These are phyloP conservation scores for Tonatia bakeri DNA, from an alignment of 2,113 vertebrate species.

Conservation along the genomic window DNA sequence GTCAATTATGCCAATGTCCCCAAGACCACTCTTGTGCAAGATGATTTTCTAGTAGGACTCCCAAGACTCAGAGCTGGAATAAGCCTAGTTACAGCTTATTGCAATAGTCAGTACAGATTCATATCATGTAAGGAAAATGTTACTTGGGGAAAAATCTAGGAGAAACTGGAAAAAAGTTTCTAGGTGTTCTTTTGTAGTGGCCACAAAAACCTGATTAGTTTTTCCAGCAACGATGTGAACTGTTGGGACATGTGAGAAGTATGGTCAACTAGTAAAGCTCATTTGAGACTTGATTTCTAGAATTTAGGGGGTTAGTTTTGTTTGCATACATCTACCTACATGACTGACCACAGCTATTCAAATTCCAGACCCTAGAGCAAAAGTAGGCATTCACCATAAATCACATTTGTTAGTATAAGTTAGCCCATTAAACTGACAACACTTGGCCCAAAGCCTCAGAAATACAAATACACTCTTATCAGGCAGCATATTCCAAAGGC, in stretches of 20 bases:
- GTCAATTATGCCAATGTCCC: neutral
- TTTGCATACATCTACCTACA: neutral
- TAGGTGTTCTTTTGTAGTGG: neutral
- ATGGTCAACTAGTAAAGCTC: neutral
- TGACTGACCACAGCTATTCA: neutral
- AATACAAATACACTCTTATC: neutral
- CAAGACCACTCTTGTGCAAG: neutral
- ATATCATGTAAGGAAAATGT: neutral
- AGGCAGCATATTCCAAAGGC: neutral
- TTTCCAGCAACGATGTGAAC: neutral
- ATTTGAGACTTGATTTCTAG: neutral
- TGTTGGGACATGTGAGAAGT: neutral
- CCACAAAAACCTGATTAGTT: neutral
- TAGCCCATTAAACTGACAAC: neutral
- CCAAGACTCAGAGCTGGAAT: neutral
- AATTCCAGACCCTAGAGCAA: neutral
- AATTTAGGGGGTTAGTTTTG: neutral
- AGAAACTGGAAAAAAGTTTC: neutral
- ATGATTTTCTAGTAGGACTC: neutral
- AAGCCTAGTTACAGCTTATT: neutral
- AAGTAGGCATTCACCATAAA: neutral
- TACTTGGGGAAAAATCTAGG: neutral
- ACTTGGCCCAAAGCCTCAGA: neutral
- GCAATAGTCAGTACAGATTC: neutral
- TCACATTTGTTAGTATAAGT: neutral